Percentiles rank a stretch among this genome's conserved stretches.
phyloP scores from a whole-genome alignment of 2,797 vertebrate genomes.

The Clarias pachynema region DNA sequence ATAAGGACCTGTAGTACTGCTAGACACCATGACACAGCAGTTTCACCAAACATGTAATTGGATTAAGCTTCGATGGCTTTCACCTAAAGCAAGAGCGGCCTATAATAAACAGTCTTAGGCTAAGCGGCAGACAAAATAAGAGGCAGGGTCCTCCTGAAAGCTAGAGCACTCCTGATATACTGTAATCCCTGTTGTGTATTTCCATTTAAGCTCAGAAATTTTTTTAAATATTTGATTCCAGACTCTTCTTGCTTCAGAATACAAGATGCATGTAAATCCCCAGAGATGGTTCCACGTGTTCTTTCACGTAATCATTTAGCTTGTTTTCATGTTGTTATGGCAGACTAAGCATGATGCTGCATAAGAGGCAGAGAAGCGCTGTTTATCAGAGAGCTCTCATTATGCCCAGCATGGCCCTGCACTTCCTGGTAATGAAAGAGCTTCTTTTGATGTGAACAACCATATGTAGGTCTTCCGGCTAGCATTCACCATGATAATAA shows the following conservation, averaged over 20 bases:
- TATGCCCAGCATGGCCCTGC: not conserved
- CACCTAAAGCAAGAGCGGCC: not conserved
- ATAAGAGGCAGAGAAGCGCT: not conserved
- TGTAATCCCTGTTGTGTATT: not conserved
- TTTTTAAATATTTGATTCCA: not conserved
- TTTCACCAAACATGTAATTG: conserved; percentile 43
- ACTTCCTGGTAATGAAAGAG: conserved; percentile 13
- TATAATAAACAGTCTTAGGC: conserved; percentile 20
- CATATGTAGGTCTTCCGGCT: conserved; percentile 7
- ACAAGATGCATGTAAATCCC: not conserved
- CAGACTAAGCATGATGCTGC: not conserved
- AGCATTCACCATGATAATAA: not conserved
- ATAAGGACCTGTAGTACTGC: conserved; percentile 7
- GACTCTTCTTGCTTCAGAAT: not conserved
- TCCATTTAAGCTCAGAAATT: not conserved
- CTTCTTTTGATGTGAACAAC: conserved; percentile 9
- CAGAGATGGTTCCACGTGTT: not conserved
- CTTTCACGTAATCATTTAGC: not conserved
- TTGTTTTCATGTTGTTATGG: not conserved
- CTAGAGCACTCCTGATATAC: not conserved
- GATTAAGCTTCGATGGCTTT: conserved; percentile 36
- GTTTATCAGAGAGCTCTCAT: not conserved
- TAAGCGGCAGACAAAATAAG: not conserved
- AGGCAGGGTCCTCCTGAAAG: not conserved
- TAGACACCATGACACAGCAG: conserved; percentile 43